Evolutionary conservation across 2,113 vertebrate genomes (phyloP), one percentile per base, ranked within the genome.

Genomic region (Macquaria ambigua): DNA sequence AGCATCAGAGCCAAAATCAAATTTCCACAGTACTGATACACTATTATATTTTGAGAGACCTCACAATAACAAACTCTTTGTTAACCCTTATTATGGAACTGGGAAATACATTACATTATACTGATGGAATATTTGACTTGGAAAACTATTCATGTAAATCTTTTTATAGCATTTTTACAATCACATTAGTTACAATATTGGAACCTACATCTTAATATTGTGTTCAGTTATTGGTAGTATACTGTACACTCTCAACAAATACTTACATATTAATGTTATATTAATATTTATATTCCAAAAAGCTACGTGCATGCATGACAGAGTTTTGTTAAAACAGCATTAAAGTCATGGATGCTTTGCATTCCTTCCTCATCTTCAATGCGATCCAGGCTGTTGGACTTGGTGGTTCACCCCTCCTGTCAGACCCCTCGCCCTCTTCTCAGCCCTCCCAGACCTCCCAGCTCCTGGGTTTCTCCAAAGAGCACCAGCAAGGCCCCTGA

Each of bases 341-440:
- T 46, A 52, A 84, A 55, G 11, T 71, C 2, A 59, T 70, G 10
- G 15, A 56, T 48, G 14, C 3, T 34, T 79, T 72, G 4, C 8
- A 46, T 86, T 78, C 0, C 43, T 80, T 37, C 34, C 37, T 46
- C 21, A 4, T 71, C 37, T 53, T 82, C 28, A 14, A 5, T 64
- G 46, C 75, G 53, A 52, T 4, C 34, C 39, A 99, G 98, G 87
- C 88, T 97, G 21, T 91, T 97, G 75, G 96, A 97, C 86, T 93
- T 96, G 92, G 95, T 98, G 84, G 96, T 97, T 85, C 93, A 92
- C 75, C 97, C 98, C 28, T 91, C 96, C 73, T 90, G 94, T 73
- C 95, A 94, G 2, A 84, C 74, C 69, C 91, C 89, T 41, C 91
- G 37, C 41, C 74, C 88, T 91, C 91, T 86, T 48, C 93, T 94